phyloP scores from a whole-genome alignment of 2,888 invertebrate genomes.

The Tetropium fuscum region DNA sequence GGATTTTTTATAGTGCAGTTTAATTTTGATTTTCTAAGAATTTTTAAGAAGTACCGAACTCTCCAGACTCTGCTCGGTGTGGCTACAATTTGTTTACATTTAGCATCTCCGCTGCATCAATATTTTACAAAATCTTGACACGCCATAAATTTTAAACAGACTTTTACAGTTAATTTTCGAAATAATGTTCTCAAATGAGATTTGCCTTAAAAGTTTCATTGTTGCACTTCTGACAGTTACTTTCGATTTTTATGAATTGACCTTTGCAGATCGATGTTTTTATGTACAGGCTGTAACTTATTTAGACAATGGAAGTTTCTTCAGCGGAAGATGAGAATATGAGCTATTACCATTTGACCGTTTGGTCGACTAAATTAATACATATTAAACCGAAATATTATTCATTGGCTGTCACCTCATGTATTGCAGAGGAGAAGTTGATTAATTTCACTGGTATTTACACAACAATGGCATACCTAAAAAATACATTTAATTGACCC shows the following conservation, averaged over 20 bases:
- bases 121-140: conserved; percentile 11
- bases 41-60: too few relatives aligned
- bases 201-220: conserved; percentile 7
- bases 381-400: conserved; percentile 30
- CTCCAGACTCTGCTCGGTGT: too few relatives aligned
- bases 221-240: conserved; percentile 16
- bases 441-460: conserved; percentile 29
- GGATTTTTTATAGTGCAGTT: too few relatives aligned
- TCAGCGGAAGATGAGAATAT: neutral
- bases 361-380: conserved; percentile 36
- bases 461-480: conserved; percentile 19
- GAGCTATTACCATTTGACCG: too few relatives aligned
- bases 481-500: conserved; percentile 28
- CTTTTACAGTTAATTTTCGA: conserved; percentile 37
- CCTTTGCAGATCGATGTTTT: neutral
- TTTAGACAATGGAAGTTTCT: neutral
- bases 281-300: neutral
- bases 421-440: conserved; percentile 14
- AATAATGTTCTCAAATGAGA: conserved; percentile 29
- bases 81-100: conserved; percentile 6
- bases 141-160: conserved; percentile 16
- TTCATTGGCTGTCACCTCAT: conserved; percentile 18
- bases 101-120: conserved; percentile 12
- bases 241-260: conserved; percentile 1
- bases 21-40: too few relatives aligned